Evolutionary conservation across 2,888 invertebrate genomes (phyloP), one percentile per base, ranked within the genome.

Genomic region (Ceraclea dissimilis): DNA sequence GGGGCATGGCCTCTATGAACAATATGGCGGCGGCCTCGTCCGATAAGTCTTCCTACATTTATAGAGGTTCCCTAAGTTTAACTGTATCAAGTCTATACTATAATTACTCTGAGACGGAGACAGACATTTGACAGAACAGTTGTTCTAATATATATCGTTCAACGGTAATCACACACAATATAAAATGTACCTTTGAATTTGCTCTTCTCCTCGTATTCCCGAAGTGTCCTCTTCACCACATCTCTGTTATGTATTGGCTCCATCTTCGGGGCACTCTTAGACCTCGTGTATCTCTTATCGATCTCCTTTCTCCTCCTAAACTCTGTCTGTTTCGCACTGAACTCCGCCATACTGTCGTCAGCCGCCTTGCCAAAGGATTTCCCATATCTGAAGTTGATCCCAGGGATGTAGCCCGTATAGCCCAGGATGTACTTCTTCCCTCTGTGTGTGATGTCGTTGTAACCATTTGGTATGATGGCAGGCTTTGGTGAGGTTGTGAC

Each of bases 321-420:
- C 47, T 73, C 73, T 1, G 73, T 66, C 64, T 78, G 78, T 63
- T 68, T 75, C 63, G 69, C 76, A 52, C 75, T 73, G 70, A 76
- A 84, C 68, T 77, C 79, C 49, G 71, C 75, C 76, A 76, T 80
- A 69, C 80, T 81, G 66, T 81, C 82, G 64, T 81, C 81, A 0
- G 81, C 81, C 2, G 81, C 72, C 52, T 77, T 70, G 5, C 68
- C 67, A 61, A 70, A 72, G 2, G 73, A 71, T 63, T 70, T 69
- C 2, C 72, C 70, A 66, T 77, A 84, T 67, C 80, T 81, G 65
- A 80, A 83, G 66, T 80, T 78, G 74, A 85, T 79, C 16, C 85
- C 86, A 8, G 86, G 86, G 56, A 86, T 84, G 65, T 84, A 86
- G 71, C 85, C 85, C 56, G 86, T 86, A 68, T 86, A 86, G 16